These are phyloP conservation scores for Serinus canaria DNA, from an alignment of 2,113 vertebrate species.

Conservation along the genomic window DNA sequence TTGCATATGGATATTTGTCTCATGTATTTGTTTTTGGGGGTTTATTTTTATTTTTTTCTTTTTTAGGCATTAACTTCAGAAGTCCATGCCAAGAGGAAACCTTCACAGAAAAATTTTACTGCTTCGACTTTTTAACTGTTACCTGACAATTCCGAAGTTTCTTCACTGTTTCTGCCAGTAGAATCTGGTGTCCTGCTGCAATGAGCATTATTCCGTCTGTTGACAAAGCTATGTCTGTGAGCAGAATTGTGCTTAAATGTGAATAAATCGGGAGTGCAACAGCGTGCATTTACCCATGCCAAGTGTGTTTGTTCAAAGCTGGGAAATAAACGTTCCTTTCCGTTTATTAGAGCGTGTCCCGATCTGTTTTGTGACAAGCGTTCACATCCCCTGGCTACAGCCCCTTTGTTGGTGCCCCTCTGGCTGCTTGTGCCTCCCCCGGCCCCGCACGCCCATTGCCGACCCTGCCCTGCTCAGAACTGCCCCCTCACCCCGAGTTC, in stretches of 20 bases:
- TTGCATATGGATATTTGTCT: not conserved
- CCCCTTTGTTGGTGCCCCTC: fast-evolving
- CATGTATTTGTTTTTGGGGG: too few relatives aligned
- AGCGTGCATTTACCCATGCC: not conserved
- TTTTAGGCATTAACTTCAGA: conserved; percentile 44
- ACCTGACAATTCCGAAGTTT: not conserved
- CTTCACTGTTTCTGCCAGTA: not conserved
- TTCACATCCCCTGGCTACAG: fast-evolving
- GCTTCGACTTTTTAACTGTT: not conserved
- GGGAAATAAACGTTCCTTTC: not conserved
- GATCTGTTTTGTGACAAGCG: not conserved
- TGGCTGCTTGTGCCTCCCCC: fast-evolving
- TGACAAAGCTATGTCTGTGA: not conserved
- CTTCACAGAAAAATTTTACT: not conserved
- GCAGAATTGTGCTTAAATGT: not conserved
- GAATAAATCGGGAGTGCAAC: not conserved
- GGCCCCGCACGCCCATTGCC: fast-evolving
- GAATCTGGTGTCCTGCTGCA: not conserved
- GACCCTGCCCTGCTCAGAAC: fast-evolving
- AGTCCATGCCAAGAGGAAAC: not conserved
- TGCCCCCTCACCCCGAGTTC: fast-evolving
- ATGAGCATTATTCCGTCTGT: not conserved
- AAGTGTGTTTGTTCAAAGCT: not conserved
- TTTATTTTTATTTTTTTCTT: not conserved
- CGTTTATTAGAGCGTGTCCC: fast-evolving